phyloP scores from a whole-genome alignment of 2,888 invertebrate species.

The Thecocarcelia acutangulata region DNA sequence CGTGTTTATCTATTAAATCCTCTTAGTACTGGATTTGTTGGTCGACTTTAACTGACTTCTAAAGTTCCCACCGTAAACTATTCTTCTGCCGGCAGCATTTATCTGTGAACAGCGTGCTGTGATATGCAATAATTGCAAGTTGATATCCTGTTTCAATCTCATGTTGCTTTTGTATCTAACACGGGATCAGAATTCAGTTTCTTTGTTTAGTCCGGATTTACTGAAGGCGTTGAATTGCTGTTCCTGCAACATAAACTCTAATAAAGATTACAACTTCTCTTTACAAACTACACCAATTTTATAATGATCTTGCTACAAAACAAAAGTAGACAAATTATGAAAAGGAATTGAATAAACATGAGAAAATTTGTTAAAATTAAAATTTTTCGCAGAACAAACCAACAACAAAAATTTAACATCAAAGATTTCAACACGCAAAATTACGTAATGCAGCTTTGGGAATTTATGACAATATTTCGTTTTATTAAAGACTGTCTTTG shows the following conservation, averaged over 20 bases:
- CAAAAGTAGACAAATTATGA: not conserved
- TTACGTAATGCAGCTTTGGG: slow-evolving; percentile 27
- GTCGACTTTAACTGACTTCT: too few relatives aligned
- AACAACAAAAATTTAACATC: slow-evolving; percentile 47
- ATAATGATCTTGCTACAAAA: slow-evolving; percentile 28
- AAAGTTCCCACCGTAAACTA: too few relatives aligned
- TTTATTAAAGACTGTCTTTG: slow-evolving; percentile 5
- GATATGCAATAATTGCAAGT: slow-evolving; percentile 28
- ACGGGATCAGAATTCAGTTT: slow-evolving; percentile 41
- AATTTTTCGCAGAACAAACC: slow-evolving; percentile 3
- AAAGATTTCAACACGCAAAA: slow-evolving; percentile 50
- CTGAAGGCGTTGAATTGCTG: slow-evolving; percentile 42
- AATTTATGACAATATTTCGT: slow-evolving; percentile 25
- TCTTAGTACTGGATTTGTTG: too few relatives aligned
- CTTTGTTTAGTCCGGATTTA: slow-evolving; percentile 12
- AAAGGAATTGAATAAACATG: slow-evolving; percentile 11
- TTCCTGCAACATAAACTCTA: slow-evolving; percentile 38
- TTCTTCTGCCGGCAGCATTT: slow-evolving; percentile 15
- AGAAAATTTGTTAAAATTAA: slow-evolving; percentile 22
- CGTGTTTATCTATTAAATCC: too few relatives aligned
- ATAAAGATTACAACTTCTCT: slow-evolving; percentile 18
- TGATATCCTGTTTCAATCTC: slow-evolving; percentile 47
- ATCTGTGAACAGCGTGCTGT: slow-evolving; percentile 3
- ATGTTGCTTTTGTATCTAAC: slow-evolving; percentile 16
- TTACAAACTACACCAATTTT: slow-evolving; percentile 36